These are phyloP conservation scores for Drosophila pullipes DNA, from an alignment of 2,888 invertebrate genomes.

Conservation along the genomic window DNA sequence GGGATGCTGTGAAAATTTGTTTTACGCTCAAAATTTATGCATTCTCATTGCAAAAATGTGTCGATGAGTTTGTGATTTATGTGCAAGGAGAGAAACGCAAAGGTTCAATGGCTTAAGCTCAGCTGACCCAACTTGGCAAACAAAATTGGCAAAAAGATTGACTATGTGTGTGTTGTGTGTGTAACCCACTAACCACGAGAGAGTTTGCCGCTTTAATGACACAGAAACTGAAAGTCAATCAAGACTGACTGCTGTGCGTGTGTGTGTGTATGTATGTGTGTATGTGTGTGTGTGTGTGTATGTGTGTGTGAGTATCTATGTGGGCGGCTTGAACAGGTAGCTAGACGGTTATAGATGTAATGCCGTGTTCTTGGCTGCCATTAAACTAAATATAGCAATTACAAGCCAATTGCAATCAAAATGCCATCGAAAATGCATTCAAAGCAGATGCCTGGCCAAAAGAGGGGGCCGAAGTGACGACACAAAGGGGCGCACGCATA, in stretches of 20 bases:
- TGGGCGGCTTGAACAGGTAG: constrained; percentile 24
- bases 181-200: constrained; percentile 63
- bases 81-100: constrained; percentile 2
- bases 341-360: constrained; percentile 44
- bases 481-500: constrained; percentile 57
- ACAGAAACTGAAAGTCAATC: constrained; percentile 80
- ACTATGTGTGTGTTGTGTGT: constrained; percentile 20
- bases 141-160: not conserved
- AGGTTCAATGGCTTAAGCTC: constrained; percentile 6
- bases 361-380: constrained; percentile 66
- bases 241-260: constrained; percentile 30
- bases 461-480: constrained; percentile 21
- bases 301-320: constrained; percentile 9
- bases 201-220: constrained; percentile 74
- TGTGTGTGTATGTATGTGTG: constrained; percentile 14
- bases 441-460: constrained; percentile 33
- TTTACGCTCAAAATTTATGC: constrained; percentile 52
- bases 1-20: constrained; percentile 72
- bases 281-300: constrained; percentile 23
- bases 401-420: constrained; percentile 75
- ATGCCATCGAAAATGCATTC: constrained; percentile 79
- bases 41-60: constrained; percentile 61
- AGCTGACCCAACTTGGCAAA: constrained; percentile 2
- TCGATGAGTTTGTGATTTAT: constrained; percentile 71
- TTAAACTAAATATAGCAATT: constrained; percentile 79